Evolutionary conservation across 2,113 vertebrate genomes (phyloP).

Genomic region (rabbit (Oryctolagus cuniculus)): mOryCun1.1 NC_091439.1:106965501-106966000

Average conservation of each 20-base stretch:
- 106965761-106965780: constrained; percentile 30
- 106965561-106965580: constrained; percentile 50
- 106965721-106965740: constrained; percentile 35
- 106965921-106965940: too few relatives aligned
- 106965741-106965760: constrained; percentile 24
- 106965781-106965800: background rate
- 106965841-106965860: too few relatives aligned
- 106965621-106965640: constrained; percentile 53
- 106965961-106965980: too few relatives aligned
- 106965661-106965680: constrained; percentile 45
- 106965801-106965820: too few relatives aligned
- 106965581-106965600: constrained; percentile 63
- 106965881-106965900: too few relatives aligned
- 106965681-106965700: constrained; percentile 42
- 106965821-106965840: too few relatives aligned
- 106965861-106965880: too few relatives aligned
- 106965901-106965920: too few relatives aligned
- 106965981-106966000: too few relatives aligned
- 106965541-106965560: constrained; percentile 49
- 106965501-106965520: constrained; percentile 64
- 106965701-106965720: background rate
- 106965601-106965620: constrained; percentile 66
- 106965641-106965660: constrained; percentile 67
- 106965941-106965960: too few relatives aligned
- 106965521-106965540: constrained; percentile 49